Conservation (phyloP, 2,797 vertebrate species). For the Propithecus perrieri region DNA sequence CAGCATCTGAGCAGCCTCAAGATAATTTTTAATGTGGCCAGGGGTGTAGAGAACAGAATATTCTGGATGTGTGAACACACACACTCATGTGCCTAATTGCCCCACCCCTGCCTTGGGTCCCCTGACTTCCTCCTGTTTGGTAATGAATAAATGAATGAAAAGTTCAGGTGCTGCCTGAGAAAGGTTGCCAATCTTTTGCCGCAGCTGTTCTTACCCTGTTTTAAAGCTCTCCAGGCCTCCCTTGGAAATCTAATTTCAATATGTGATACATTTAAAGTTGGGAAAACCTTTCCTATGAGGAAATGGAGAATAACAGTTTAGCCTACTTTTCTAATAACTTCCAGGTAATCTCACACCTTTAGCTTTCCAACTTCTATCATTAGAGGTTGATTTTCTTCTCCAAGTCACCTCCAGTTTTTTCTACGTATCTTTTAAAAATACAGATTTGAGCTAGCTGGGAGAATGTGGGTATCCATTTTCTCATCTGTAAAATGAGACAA, state of each 20-base stretch:
- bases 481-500: slow-evolving; percentile 21
- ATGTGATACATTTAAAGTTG: not conserved
- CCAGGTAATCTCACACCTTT: not conserved
- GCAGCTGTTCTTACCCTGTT: not conserved
- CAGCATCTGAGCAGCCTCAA: not conserved
- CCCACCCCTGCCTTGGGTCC: not conserved
- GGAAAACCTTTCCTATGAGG: not conserved
- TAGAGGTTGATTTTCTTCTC: not conserved
- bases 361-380: slow-evolving; percentile 17
- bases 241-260: not conserved
- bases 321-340: not conserved
- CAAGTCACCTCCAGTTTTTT: not conserved
- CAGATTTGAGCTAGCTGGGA: not conserved
- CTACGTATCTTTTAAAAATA: slow-evolving; percentile 10
- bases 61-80: not conserved
- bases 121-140: not conserved
- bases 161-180: not conserved
- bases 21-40: not conserved
- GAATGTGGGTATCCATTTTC: not conserved
- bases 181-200: not conserved
- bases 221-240: not conserved
- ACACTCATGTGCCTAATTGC: not conserved
- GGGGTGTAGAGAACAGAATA: not conserved
- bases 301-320: not conserved
- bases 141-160: not conserved